Base-by-base conservation (phyloP, 2,113 vertebrate species). In the Alethe castanea region DNA sequence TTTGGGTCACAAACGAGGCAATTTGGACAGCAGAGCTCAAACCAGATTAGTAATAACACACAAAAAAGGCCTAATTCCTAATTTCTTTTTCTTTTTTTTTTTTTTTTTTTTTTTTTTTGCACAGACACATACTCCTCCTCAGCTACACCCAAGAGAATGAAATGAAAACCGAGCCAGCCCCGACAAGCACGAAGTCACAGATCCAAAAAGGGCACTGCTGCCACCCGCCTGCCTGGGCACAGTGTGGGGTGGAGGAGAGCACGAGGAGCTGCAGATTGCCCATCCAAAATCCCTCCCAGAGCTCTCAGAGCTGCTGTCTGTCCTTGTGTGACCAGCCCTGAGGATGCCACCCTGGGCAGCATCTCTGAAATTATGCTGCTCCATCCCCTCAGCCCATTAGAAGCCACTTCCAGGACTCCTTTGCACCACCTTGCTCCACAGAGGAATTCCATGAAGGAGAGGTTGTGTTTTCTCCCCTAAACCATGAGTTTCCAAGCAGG, bases 1-100 rank as follows among this genome's bases (percentile, higher is more conserved):
- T 96, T 38, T 88, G 86, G 95, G 95, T 96, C 93, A 93, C 95
- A 94, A 97, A 96, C 6, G 38, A 96, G 88, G 93, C 94, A 94
- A 96, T 96, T 92, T 94, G 83, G 65, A 96, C 72, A 96, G 86
- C 57, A 95, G 72, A 88, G 77, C 90, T 95, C 93, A 95, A 96
- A 96, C 57, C 0, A 1, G 88, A 96, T 96, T 94, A 96, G 76
- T 54, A 95, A 84, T 79, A 95, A 90, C 71, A 90, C 56, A 79
- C 2, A 71, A 66, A 95, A 92, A 84, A 45, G 13, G 31, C 59
- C 70, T 11, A 67, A 65, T 45, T 65, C 56, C 13, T 86, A 45
- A 53, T 82, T 62, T 45, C 3, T 1, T 35, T 70, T 36, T 14
- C 35, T 29, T 48, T 48, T 38, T 17, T 20, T 33, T 44, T 15